Base-by-base conservation (phyloP, 2,888 invertebrate genomes). In the Tryphoninae sp. region DNA sequence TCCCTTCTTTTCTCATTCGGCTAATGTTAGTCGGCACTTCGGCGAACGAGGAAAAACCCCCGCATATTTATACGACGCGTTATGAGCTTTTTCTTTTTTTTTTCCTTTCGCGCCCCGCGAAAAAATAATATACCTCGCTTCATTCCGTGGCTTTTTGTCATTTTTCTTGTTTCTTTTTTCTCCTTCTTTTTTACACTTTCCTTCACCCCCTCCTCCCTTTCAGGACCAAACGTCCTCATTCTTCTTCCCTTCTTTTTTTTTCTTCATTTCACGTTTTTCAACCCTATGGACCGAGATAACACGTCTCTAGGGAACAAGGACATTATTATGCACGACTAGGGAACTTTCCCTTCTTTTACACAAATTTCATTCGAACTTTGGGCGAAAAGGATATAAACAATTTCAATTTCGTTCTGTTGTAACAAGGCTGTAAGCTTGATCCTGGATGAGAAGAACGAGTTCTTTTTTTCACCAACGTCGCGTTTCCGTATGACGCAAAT, bases 21-120 rank as follows among this genome's bases (percentile, higher is more conserved):
- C 79, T 79, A 82, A 82, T 82, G 82, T 79, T 55, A 23, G 13
- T 11, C 64, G 51, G 79, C 79, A 75, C 76, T 79, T 68, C 49
- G 76, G 58, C 33, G 69, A 64, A 77, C 76, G 67, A 61, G 61
- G 62, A 77, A 45, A 45, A 45, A 45, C 67, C 23, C 58, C 68
- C 68, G 76, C 73, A 72, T 76, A 79, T 79, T 82, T 79, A 71
- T 62, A 55, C 59, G 9, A 9, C 9, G 3, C 23, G n/a, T 2
- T 26, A 11, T 9, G 0, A 1, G 9, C 58, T 59, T 23, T 59
- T 23, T 26, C 58, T 61, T 64, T 55, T 22, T 23, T 23, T 23
- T 59, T 26, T 61, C 55, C 45, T 22, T 42, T 51, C 67, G 64
- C 11, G 11, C 33, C 45, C 23, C 53, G 59, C 75, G 55, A 55